phyloP scores from a whole-genome alignment of 2,797 vertebrate genomes.

The Microtus californicus region DNA sequence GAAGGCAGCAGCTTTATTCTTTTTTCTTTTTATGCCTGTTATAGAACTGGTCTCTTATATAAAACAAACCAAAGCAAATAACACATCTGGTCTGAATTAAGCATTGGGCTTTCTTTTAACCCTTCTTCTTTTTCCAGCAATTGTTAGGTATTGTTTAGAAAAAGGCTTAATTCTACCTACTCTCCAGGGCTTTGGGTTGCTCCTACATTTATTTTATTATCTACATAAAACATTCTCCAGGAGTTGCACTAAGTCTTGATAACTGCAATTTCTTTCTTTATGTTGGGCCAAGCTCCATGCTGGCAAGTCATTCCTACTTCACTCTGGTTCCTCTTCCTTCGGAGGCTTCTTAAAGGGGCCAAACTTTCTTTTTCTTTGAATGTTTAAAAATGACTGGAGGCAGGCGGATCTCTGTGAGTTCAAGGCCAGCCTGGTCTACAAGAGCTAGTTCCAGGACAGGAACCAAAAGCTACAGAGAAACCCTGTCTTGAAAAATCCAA shows the following conservation, averaged over 20 bases:
- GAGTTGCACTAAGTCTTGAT: not conserved
- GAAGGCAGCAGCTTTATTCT: constrained; percentile 1
- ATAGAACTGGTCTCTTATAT: constrained; percentile 33
- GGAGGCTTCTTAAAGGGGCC: not conserved
- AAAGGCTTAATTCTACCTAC: constrained; percentile 27
- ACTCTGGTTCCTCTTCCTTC: constrained; percentile 36
- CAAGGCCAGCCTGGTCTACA: too few relatives aligned
- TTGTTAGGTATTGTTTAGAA: not conserved
- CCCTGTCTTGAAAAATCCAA: too few relatives aligned
- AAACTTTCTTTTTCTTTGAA: not conserved
- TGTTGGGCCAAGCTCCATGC: not conserved
- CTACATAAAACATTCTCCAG: constrained; percentile 17
- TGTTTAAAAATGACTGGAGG: constrained; percentile 27
- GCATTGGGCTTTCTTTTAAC: constrained; percentile 10
- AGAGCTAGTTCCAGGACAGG: too few relatives aligned
- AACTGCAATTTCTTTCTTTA: constrained; percentile 18
- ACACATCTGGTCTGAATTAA: constrained; percentile 12
- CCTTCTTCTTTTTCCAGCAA: not conserved
- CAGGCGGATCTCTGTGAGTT: too few relatives aligned
- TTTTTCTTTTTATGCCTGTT: constrained; percentile 3
- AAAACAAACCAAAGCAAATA: constrained; percentile 1
- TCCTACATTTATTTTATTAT: constrained; percentile 2
- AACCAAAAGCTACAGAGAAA: too few relatives aligned
- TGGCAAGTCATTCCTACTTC: constrained; percentile 47
- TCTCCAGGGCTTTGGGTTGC: not conserved